Evolutionary conservation across 2,797 vertebrate species (phyloP).

Genomic region (Vireo griseus): DNA sequence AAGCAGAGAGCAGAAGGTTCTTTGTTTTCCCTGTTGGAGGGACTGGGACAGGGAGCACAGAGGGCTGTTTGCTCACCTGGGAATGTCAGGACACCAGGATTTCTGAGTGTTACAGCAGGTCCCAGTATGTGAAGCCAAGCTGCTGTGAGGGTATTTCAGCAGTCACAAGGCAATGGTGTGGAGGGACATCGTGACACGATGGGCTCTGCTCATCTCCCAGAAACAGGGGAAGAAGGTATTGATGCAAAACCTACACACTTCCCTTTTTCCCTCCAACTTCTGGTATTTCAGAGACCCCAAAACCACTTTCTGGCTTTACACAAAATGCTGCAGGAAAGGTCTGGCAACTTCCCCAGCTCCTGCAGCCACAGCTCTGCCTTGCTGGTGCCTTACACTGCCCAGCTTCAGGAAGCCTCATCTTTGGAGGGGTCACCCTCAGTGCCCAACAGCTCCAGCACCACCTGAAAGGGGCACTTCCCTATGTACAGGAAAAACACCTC

Average conservation of each 20-base stretch:
- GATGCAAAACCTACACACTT: neutral
- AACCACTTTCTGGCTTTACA: neutral
- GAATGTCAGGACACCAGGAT: neutral
- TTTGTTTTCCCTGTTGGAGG: neutral
- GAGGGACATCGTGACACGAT: neutral
- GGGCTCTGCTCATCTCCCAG: neutral
- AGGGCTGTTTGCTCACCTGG: neutral
- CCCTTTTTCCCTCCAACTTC: neutral
- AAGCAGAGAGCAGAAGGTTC: neutral
- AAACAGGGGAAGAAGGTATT: neutral
- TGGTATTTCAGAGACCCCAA: neutral
- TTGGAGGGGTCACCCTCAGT: neutral
- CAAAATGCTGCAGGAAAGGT: neutral
- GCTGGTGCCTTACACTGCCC: neutral
- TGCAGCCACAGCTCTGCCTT: neutral
- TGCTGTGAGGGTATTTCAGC: neutral
- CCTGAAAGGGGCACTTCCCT: neutral
- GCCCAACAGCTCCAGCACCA: neutral
- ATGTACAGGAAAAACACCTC: too few relatives aligned
- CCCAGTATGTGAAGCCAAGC: accelerated
- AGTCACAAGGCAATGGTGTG: accelerated
- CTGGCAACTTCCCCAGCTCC: neutral
- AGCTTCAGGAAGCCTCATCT: neutral
- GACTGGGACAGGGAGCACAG: neutral
- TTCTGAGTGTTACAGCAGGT: neutral